These are phyloP conservation scores for Sebastes alutus DNA, from an alignment of 2,797 vertebrate genomes.

Conservation along the genomic window DNA sequence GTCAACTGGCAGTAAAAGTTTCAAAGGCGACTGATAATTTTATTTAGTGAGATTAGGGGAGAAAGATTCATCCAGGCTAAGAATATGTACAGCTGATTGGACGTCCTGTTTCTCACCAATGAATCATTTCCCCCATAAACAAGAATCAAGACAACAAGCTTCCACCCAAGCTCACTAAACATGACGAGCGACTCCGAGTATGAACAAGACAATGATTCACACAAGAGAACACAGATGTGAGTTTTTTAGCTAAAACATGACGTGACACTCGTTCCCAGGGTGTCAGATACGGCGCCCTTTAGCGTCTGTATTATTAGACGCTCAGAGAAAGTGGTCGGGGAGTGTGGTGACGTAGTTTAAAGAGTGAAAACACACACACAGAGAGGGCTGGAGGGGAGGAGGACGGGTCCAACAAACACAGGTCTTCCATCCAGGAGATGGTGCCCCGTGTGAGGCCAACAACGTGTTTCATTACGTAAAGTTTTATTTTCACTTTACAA, in stretches of 20 bases:
- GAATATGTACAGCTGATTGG: constrained; percentile 46
- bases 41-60: constrained; percentile 39
- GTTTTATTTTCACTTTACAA: no score
- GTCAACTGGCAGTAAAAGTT: constrained; percentile 50
- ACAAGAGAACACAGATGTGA: not conserved
- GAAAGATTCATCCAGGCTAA: constrained; percentile 11
- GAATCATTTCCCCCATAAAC: constrained; percentile 71
- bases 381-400: no score
- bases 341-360: no score
- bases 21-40: constrained; percentile 57
- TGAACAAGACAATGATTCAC: constrained; percentile 18
- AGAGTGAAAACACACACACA: no score
- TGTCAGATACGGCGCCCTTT: no score
- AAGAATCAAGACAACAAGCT: constrained; percentile 46
- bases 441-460: no score
- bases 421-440: no score
- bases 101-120: constrained; percentile 56
- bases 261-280: not conserved
- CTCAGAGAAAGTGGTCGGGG: no score
- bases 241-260: not conserved
- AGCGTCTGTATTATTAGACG: no score
- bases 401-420: no score
- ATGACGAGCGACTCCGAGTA: constrained; percentile 37
- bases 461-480: no score
- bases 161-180: constrained; percentile 27